Evolutionary conservation across 1,140 invertebrate species (phyloP), one percentile per base, ranked within the genome.

Genomic region (Calliopsis andreniformis): DNA sequence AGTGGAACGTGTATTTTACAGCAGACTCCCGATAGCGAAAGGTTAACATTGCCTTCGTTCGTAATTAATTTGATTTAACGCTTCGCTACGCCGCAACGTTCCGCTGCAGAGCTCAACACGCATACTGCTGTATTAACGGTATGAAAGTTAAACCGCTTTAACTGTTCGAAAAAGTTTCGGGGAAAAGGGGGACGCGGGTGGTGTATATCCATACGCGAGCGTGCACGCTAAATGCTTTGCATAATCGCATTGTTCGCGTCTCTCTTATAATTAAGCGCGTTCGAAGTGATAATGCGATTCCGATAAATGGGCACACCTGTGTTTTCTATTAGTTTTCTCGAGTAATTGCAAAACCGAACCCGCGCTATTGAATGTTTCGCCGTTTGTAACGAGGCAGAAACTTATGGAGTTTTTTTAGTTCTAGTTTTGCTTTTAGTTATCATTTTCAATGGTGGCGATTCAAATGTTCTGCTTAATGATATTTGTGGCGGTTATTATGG

Each of bases 71-170:
- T 73, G 28, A 66, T 55, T 73, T 73, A 35, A 66, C 47, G 61
- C n/a, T 73, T 16, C 25, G 28, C n/a, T 39, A 61, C 12, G 35
- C 7, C 8, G 23, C 28, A 32, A 6, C 14, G 53, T 70, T 70
- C 18, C 47, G 25, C 20, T 7, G 35, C 35, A 14, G 42, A 43
- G 39, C 20, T 23, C 20, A 20, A 35, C 39, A 55, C 0, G 47
- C 35, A 23, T 3, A 42, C 25, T 23, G 61, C 28, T 25, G n/a
- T 45, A 55, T 45, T 64, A 73, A 76, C 62, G 56, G 68, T 64
- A 43, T 45, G 47, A 67, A 81, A 82, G 80, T 76, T 81, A 77
- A 81, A 82, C 64, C 63, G 80, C 69, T 76, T 76, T 81, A 77
- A 82, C 55, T 70, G 72, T 51, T 77, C 30, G 62, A 76, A 82